These are phyloP conservation scores for Mimumesa dahlbomi DNA, from an alignment of 2,888 invertebrate species.

Conservation along the genomic window DNA sequence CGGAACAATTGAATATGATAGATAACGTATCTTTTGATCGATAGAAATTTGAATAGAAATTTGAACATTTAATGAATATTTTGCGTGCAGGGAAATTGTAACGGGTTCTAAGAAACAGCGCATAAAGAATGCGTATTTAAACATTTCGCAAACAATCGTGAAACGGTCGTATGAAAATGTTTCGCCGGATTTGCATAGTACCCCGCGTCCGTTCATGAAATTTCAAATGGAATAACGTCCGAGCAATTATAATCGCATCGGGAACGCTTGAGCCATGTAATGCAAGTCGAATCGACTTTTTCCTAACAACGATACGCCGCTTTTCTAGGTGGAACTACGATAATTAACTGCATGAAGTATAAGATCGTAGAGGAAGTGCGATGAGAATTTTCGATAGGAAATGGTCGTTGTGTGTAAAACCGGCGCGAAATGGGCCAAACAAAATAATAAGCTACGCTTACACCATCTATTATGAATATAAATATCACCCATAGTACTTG, in stretches of 20 bases:
- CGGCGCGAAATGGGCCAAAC: not conserved
- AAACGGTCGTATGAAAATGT: not conserved
- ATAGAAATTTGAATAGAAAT: not conserved
- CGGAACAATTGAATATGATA: too few species aligned
- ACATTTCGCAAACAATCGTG: slow-evolving; percentile 24
- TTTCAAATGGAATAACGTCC: slow-evolving; percentile 8
- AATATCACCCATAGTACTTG: too few species aligned
- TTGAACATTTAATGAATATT: not conserved
- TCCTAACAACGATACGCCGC: not conserved
- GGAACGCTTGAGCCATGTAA: slow-evolving; percentile 15
- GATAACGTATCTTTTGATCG: not conserved
- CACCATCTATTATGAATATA: not conserved
- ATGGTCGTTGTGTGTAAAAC: too few species aligned
- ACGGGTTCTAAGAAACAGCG: slow-evolving; percentile 28
- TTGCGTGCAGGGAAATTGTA: slow-evolving; percentile 46
- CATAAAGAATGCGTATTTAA: slow-evolving; percentile 18
- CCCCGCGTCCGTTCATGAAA: slow-evolving; percentile 3
- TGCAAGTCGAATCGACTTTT: slow-evolving; percentile 13
- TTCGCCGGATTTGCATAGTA: slow-evolving; percentile 29
- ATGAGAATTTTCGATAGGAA: slow-evolving; percentile 32
- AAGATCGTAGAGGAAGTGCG: slow-evolving; percentile 37
- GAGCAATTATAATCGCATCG: slow-evolving; percentile 37
- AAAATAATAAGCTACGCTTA: not conserved
- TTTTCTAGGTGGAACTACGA: slow-evolving; percentile 13
- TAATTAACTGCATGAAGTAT: slow-evolving; percentile 49